Conservation (phyloP, 2,888 invertebrate genomes). For the Papilio gigon region DNA sequence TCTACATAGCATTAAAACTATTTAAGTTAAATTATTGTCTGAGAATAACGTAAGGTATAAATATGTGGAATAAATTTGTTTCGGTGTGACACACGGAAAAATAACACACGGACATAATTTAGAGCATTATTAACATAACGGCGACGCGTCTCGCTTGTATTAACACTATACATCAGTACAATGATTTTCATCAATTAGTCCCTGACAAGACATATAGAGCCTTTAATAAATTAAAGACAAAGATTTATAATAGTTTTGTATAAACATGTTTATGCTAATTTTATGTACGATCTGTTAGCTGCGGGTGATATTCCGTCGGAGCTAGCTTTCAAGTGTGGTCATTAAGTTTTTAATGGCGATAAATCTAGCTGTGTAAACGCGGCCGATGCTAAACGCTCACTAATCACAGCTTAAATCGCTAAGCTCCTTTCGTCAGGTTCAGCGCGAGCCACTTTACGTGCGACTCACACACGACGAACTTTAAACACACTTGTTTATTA, state of each 20-base stretch:
- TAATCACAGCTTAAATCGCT: constrained; percentile 58
- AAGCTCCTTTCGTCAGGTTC: constrained; percentile 53
- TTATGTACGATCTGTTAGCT: constrained; percentile 67
- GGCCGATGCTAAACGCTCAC: constrained; percentile 52
- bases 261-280: constrained; percentile 75
- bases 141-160: constrained; percentile 7
- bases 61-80: constrained; percentile 8
- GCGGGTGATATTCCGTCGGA: constrained; percentile 60
- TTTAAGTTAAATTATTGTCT: background rate
- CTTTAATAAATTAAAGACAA: constrained; percentile 66
- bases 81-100: constrained; percentile 2
- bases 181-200: constrained; percentile 52
- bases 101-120: constrained; percentile 28
- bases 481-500: constrained; percentile 10
- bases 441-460: constrained; percentile 45
- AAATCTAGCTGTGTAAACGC: constrained; percentile 66
- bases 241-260: constrained; percentile 65
- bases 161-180: constrained; percentile 22
- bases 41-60: background rate
- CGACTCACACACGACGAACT: constrained; percentile 46
- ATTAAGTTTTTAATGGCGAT: constrained; percentile 72
- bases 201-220: constrained; percentile 58
- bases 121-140: constrained; percentile 26
- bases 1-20: constrained; percentile 1
- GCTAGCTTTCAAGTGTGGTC: constrained; percentile 55